These are phyloP conservation scores for Neoitamus cyanurus DNA, from an alignment of 2,888 invertebrate species.

Conservation along the genomic window DNA sequence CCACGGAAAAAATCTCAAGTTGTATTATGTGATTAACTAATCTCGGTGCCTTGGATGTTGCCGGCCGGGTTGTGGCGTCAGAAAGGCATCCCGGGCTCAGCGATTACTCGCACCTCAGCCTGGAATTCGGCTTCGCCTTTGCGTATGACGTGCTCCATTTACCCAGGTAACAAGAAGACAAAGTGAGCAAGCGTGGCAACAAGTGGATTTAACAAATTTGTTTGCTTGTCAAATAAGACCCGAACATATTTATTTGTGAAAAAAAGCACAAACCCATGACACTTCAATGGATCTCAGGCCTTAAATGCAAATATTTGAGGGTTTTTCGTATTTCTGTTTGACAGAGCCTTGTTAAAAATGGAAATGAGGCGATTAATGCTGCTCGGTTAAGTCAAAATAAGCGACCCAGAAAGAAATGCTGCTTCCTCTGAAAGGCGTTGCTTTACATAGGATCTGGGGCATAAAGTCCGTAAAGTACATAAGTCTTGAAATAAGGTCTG, in stretches of 20 bases:
- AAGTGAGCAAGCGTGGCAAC: slow-evolving; percentile 50
- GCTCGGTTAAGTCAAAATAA: slow-evolving; percentile 37
- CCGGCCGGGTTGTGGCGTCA: neutral
- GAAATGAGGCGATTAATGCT: slow-evolving; percentile 52
- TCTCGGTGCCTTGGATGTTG: slow-evolving; percentile 8
- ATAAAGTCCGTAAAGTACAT: neutral
- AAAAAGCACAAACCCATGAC: slow-evolving; percentile 35
- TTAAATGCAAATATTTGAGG: slow-evolving; percentile 39
- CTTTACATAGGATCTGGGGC: slow-evolving; percentile 25
- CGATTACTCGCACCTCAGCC: slow-evolving; percentile 32
- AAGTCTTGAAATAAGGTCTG: neutral
- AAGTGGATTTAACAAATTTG: slow-evolving; percentile 53
- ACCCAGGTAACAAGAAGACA: slow-evolving; percentile 26
- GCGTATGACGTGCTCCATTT: slow-evolving; percentile 30
- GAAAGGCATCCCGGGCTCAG: neutral
- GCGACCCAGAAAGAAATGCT: slow-evolving; percentile 20
- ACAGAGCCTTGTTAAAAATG: slow-evolving; percentile 51
- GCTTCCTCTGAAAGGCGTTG: slow-evolving; percentile 14
- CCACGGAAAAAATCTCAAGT: neutral
- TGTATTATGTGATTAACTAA: slow-evolving; percentile 38
- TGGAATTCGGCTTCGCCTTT: neutral
- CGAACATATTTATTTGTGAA: slow-evolving; percentile 12
- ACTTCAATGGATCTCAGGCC: slow-evolving; percentile 33
- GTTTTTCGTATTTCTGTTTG: slow-evolving; percentile 46
- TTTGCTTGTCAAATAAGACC: slow-evolving; percentile 51